phyloP scores from a whole-genome alignment of 2,113 vertebrate genomes.

The Octodon degus region DNA sequence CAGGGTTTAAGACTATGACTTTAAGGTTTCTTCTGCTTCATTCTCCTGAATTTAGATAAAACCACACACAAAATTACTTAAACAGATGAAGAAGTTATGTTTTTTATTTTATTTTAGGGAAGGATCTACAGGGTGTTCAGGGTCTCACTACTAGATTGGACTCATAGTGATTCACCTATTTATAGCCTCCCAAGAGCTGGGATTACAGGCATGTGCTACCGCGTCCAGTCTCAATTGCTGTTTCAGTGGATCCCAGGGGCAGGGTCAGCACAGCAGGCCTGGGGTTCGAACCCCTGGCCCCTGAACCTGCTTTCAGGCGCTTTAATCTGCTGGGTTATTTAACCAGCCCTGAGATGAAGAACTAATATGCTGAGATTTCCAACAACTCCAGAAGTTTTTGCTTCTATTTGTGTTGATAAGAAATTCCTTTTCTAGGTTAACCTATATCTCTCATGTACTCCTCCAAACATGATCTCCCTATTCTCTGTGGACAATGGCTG shows the following conservation, averaged over 20 bases:
- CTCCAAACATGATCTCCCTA: background rate
- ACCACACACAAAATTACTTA: background rate
- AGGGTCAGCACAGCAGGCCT: too few species aligned
- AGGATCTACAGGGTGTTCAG: too few species aligned
- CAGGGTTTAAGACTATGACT: conserved; percentile 82
- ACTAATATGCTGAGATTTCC: conserved; percentile 10
- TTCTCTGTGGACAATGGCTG: background rate
- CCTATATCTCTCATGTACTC: background rate
- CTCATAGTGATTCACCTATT: too few species aligned
- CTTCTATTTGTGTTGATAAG: background rate
- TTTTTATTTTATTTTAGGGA: too few species aligned
- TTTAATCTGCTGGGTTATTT: too few species aligned
- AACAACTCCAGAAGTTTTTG: background rate
- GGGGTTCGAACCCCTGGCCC: too few species aligned
- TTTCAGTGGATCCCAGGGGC: too few species aligned
- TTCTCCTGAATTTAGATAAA: background rate
- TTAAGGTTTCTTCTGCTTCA: background rate
- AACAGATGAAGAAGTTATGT: background rate
- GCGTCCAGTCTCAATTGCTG: too few species aligned
- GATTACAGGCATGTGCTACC: too few species aligned
- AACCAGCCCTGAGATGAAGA: background rate
- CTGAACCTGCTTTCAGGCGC: too few species aligned
- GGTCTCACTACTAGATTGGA: too few species aligned
- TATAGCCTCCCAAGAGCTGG: too few species aligned
- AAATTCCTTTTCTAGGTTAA: conserved; percentile 51